Base-by-base conservation (phyloP, 2,888 invertebrate genomes). In the Campoletis raptor region DNA sequence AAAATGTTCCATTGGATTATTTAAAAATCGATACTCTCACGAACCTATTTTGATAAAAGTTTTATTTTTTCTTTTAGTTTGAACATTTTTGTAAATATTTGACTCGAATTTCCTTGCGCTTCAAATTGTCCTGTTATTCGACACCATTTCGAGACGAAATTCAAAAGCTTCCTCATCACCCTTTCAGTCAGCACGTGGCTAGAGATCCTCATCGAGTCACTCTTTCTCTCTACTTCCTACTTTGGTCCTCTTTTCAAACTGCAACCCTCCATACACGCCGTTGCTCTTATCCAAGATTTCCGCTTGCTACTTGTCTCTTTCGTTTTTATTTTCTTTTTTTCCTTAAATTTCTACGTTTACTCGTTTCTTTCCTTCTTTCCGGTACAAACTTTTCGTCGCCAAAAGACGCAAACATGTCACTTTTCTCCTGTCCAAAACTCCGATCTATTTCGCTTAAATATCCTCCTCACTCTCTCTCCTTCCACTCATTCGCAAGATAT, bases 141-240 rank as follows among this genome's bases (percentile, higher is more conserved):
- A 67, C 73, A 73, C 67, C 79, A 40, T 70, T 37, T 70, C 70
- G 76, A 70, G 64, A 52, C 42, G 48, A 83, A 82, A 83, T 70
- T 85, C 74, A 74, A 79, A 74, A 82, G 57, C 21, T 74, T 36
- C 36, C 72, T 66, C 54, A 36, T 73, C 37, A 15, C 21, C 36
- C 21, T n/a, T 54, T n/a, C 54, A 12, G 54, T 21, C 37, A 40
- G 54, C n/a, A 54, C 37, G 54, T 54, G 45, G 24, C 24, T 21
- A 48, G n/a, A 37, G 24, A n/a, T 48, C 52, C 48, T 45, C 45
- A 15, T 15, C 48, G 45, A 48, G 30, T 37, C 36, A 36, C 15
- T 24, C 54, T 69, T 21, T 37, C 57, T n/a, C 54, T 40, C 57
- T 8, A 12, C 57, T 36, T 36, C 18, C 21, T 42, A 15, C 61